These are phyloP conservation scores for Odontomyia ornata DNA, from an alignment of 2,888 invertebrate genomes.

Conservation along the genomic window DNA sequence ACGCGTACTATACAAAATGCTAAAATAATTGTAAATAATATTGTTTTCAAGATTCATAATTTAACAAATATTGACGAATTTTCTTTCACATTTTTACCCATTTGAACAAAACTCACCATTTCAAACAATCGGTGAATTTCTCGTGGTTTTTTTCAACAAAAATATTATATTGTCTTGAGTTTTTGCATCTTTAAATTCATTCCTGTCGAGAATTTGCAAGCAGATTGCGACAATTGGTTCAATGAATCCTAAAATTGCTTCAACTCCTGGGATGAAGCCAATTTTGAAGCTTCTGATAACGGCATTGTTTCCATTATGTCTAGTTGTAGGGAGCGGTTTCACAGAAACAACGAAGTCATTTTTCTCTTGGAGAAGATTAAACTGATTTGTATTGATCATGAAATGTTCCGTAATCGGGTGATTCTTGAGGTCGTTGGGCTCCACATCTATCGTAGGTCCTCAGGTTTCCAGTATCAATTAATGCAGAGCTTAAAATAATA, in stretches of 20 bases:
- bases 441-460: no score
- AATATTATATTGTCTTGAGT: conserved; percentile 61
- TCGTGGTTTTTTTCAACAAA: conserved; percentile 67
- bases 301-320: conserved; percentile 76
- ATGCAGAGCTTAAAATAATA: no score
- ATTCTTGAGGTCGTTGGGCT: no score
- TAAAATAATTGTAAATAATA: background rate
- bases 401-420: no score
- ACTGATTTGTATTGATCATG: no score
- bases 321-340: no score
- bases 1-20: background rate
- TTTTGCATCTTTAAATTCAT: conserved; percentile 64
- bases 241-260: conserved; percentile 67
- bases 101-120: conserved; percentile 55
- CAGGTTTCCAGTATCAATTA: no score
- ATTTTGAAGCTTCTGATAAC: conserved; percentile 73
- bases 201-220: conserved; percentile 68
- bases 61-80: background rate
- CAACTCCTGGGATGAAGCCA: conserved; percentile 71
- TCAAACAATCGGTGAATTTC: conserved; percentile 69
- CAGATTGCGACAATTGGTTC: conserved; percentile 67
- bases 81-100: background rate
- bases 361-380: no score
- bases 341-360: no score
- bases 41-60: background rate